Base-by-base conservation (phyloP, 2,113 vertebrate species). In the Empidonax alnorum region DNA sequence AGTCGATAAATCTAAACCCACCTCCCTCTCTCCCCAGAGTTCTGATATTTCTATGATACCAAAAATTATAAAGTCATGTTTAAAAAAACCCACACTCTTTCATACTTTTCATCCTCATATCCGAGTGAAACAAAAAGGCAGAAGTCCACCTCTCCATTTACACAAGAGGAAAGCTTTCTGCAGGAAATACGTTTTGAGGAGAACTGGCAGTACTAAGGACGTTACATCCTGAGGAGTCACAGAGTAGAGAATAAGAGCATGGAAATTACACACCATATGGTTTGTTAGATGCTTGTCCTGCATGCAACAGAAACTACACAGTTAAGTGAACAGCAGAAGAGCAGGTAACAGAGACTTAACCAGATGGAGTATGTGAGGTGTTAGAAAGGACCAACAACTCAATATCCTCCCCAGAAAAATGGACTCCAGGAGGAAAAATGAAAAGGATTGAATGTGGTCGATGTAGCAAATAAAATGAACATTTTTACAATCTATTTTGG, bases 271-370 rank as follows among this genome's bases (percentile, higher is more conserved):
- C 50, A 56, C 52, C 0, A 0, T 35, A 41, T 12, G 49, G 62
- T 58, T 83, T 93, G 93, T 90, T 86, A 95, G 68, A 59, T 63
- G 76, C n/a, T 92, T 52, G 52, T 44, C 44, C 72, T 67, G 31
- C 92, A 77, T 87, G 90, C 90, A 88, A 71, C 66, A 89, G 42
- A 73, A 75, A 62, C 33, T 24, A 82, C 35, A 53, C 37, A 84
- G 44, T 31, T 65, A 55, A 56, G 30, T 50, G 66, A 88, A 67
- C 0, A 46, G 44, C 44, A 82, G 62, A 76, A 87, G 52, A 83
- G 39, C 71, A 78, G 56, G 42, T 31, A 88, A 77, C 33, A 76
- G 69, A 59, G 31, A n/a, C 39, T 73, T 61, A 66, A 95, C 28
- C 42, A 88, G 67, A 83, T 41, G 27, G 63, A 55, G 35, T 50